Conservation (phyloP, 2,888 invertebrate species). For the Patella pellucida region DNA sequence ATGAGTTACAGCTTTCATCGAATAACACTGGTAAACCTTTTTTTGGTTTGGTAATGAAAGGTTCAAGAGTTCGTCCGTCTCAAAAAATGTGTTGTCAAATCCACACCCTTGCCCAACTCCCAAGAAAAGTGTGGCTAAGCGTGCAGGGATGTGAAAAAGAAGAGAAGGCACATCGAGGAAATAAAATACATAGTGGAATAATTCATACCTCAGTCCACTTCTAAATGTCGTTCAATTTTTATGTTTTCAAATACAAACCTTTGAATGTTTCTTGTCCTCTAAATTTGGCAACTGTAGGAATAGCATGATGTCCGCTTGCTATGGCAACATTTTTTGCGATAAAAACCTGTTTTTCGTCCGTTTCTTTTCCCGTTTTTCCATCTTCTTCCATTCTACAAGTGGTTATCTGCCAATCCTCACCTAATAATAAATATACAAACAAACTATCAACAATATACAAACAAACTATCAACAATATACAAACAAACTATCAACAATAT, state of each 20-base stretch:
- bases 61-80: too few relatives aligned
- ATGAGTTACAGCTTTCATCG: too few relatives aligned
- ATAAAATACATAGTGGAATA: too few relatives aligned
- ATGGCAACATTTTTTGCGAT: constrained; percentile 57
- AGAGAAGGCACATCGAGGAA: not conserved
- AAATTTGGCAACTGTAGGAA: constrained; percentile 56
- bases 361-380: constrained; percentile 41
- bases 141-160: not conserved
- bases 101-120: too few relatives aligned
- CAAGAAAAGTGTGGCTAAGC: not conserved
- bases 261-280: constrained; percentile 62
- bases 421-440: constrained; percentile 24
- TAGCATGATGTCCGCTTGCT: constrained; percentile 66
- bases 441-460: too few relatives aligned
- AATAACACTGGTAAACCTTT: too few relatives aligned
- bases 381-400: constrained; percentile 49
- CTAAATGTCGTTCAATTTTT: too few relatives aligned
- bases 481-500: too few relatives aligned
- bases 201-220: too few relatives aligned
- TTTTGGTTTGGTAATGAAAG: too few relatives aligned
- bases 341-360: constrained; percentile 37
- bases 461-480: too few relatives aligned
- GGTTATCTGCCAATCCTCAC: constrained; percentile 51
- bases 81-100: too few relatives aligned
- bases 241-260: constrained; percentile 43